Evolutionary conservation across 2,113 vertebrate genomes (phyloP).

Genomic region (Ariopsis seemanni): DNA sequence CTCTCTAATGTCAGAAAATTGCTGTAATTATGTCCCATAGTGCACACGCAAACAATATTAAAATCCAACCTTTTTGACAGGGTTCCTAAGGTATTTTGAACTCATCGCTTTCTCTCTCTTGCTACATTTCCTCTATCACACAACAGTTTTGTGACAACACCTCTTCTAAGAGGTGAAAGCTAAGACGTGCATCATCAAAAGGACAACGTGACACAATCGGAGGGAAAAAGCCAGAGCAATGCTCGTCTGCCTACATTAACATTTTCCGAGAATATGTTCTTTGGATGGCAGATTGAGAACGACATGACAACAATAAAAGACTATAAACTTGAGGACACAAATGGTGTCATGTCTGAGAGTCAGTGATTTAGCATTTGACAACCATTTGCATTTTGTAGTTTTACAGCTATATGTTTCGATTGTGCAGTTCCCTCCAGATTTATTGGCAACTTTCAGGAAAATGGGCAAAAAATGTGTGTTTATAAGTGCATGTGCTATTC

Average conservation of each 20-base stretch:
- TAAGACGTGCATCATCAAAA: background rate
- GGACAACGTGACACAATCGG: background rate
- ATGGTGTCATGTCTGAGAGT: too few species aligned
- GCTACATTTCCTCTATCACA: constrained; percentile 15
- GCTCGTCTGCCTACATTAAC: too few species aligned
- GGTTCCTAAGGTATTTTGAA: background rate
- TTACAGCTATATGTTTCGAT: too few species aligned
- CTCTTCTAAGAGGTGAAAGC: background rate
- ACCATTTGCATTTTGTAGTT: too few species aligned
- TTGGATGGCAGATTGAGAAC: background rate
- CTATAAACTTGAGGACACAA: background rate
- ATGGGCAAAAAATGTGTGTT: too few species aligned
- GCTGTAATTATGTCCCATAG: constrained; percentile 47
- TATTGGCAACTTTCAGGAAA: too few species aligned
- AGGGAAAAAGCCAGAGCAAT: background rate
- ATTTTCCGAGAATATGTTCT: background rate
- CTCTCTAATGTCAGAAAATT: constrained; percentile 50
- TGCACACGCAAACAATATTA: constrained; percentile 43
- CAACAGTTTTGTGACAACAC: constrained; percentile 44
- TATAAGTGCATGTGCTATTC: too few species aligned
- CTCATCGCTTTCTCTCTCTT: background rate
- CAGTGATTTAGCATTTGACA: too few species aligned
- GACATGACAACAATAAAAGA: background rate
- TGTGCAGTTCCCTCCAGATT: too few species aligned
- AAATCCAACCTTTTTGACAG: constrained; percentile 39